Base-by-base conservation (phyloP, 1,140 invertebrate species). In the Lethrus apterus region DNA sequence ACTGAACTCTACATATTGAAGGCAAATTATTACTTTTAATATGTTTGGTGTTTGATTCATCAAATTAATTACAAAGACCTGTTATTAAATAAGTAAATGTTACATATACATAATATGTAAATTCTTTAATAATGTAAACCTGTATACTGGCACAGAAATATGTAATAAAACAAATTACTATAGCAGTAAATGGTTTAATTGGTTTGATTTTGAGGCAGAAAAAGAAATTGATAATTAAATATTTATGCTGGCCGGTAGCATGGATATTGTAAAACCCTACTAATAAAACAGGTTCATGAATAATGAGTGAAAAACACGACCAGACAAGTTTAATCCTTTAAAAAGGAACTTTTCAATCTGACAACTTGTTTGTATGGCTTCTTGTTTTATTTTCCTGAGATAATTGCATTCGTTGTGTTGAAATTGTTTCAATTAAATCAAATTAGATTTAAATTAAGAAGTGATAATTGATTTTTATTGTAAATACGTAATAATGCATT, bases 361-460 rank as follows among this genome's bases (percentile, higher is more conserved):
- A 38, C 44, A 46, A 46, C 34, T 46, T 38, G 44, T 38, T 46
- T 49, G 36, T 11, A 30, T 32, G 9, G 11, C 32, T 20, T 10
- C 43, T 43, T 35, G 48, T 49, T 50, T 49, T 50, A 49, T 46
- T 53, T 49, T 45, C 42, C 43, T 41, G 21, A 29, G 54, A 45
- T 56, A 51, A 54, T 51, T 51, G 48, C 52, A 34, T 47, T 54
- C 49, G 52, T 44, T 51, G 44, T 44, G 50, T 52, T 51, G 36
- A 54, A 54, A 54, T 48, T 54, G 52, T 55, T 51, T 55, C 52
- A 55, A 50, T 54, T 51, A 54, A 54, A 41, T 34, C 46, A 55
- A 51, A 55, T 54, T 54, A 54, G 48, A 54, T 48, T 55, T 55
- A 51, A 51, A 51, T 55, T 51, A 51, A 55, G 49, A 48, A 47